A percentile compares a stretch with the other conserved stretches of the same genome.
Evolutionary conservation across 2,888 invertebrate species (phyloP).

Genomic region (Anodontia alba): DNA sequence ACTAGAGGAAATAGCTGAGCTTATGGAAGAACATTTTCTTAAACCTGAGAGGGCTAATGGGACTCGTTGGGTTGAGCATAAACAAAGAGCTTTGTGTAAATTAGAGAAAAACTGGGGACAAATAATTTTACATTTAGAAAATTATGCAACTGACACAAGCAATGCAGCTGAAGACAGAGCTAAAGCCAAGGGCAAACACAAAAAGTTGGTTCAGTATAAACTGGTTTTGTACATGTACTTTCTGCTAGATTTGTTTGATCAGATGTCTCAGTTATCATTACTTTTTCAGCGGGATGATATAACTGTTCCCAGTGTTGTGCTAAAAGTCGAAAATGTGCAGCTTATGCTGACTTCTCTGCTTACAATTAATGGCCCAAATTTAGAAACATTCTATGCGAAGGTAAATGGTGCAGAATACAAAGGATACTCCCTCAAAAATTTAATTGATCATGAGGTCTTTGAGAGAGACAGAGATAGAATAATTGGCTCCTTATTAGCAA

Average conservation of each 20-base stretch:
- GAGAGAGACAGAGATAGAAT: too few relatives aligned
- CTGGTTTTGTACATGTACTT: not conserved
- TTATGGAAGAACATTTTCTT: not conserved
- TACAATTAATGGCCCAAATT: too few relatives aligned
- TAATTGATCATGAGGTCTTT: too few relatives aligned
- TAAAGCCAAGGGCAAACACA: not conserved
- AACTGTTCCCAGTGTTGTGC: too few relatives aligned
- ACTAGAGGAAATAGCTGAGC: not conserved
- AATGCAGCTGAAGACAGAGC: not conserved
- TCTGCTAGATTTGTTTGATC: too few relatives aligned
- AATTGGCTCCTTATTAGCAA: not conserved
- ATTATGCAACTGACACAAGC: slow-evolving; percentile 3
- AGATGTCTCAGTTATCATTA: too few relatives aligned
- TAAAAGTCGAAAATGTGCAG: too few relatives aligned
- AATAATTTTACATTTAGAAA: not conserved
- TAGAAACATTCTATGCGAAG: too few relatives aligned
- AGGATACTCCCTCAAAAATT: too few relatives aligned
- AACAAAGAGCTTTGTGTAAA: not conserved
- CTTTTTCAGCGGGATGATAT: too few relatives aligned
- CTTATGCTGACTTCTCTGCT: too few relatives aligned
- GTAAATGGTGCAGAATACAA: too few relatives aligned
- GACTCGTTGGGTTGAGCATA: slow-evolving; percentile 1
- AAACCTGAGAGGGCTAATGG: not conserved
- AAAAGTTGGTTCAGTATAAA: not conserved
- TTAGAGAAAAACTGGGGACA: not conserved